Evolutionary conservation across 2,113 vertebrate species (phyloP).

Genomic region (Chunga burmeisteri): DNA sequence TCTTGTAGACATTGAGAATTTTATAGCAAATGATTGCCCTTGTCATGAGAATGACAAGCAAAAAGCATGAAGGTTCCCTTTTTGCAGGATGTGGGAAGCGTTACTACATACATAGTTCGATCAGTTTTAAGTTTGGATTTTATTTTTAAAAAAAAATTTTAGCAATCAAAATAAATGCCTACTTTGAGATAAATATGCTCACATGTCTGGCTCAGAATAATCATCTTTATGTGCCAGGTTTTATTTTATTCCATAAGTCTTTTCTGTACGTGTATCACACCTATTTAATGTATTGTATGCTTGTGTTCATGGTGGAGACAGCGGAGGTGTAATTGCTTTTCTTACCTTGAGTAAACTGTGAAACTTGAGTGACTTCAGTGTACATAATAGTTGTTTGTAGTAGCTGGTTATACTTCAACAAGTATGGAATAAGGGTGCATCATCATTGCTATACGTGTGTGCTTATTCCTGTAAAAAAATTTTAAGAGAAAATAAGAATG

Average conservation of each 20-base stretch:
- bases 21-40: not conserved
- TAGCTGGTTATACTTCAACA: not conserved
- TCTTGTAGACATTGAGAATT: not conserved
- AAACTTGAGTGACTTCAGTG: not conserved
- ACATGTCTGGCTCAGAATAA: not conserved
- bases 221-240: not conserved
- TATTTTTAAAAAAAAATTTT: not conserved
- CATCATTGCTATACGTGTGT: not conserved
- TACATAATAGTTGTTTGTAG: not conserved
- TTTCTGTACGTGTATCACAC: not conserved
- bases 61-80: not conserved
- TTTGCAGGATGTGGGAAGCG: not conserved
- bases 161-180: not conserved
- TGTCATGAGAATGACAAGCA: not conserved
- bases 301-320: not conserved
- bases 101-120: not conserved
- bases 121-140: not conserved
- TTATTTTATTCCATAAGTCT: not conserved
- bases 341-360: not conserved
- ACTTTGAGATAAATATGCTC: not conserved
- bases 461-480: not conserved
- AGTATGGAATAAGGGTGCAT: not conserved
- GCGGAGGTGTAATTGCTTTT: not conserved
- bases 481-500: not conserved
- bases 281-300: not conserved